Conservation (phyloP, 2,888 invertebrate species). For the Zaprionus lineosus region DNA sequence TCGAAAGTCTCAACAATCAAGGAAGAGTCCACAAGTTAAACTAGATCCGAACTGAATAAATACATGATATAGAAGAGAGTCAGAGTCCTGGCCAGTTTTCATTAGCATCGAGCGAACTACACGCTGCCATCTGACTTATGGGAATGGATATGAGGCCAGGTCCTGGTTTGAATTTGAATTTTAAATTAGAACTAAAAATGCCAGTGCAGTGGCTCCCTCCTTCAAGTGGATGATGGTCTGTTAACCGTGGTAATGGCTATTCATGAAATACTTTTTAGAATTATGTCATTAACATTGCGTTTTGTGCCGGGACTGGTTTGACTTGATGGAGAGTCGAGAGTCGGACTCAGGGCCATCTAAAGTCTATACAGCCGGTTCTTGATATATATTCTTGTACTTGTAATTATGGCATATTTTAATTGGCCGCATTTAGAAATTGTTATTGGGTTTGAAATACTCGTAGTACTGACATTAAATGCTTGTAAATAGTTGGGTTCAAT, state of each 20-base stretch:
- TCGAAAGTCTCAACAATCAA: too few species aligned
- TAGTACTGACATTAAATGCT: conserved; percentile 66
- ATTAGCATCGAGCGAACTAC: conserved; percentile 28
- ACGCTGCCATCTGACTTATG: conserved; percentile 6
- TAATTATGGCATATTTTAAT: conserved; percentile 76
- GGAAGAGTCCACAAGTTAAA: too few species aligned
- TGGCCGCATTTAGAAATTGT: conserved; percentile 53
- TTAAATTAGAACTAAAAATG: conserved; percentile 33
- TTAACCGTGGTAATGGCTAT: conserved; percentile 40
- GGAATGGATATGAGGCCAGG: conserved; percentile 7
- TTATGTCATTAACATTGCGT: conserved; percentile 75
- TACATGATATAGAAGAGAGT: too few species aligned
- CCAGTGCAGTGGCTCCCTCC: conserved; percentile 1
- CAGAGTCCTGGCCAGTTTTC: too few species aligned
- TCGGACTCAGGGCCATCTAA: conserved; percentile 4
- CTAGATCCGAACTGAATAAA: too few species aligned
- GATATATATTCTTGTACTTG: conserved; percentile 15
- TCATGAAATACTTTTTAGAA: conserved; percentile 69
- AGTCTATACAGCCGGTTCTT: conserved; percentile 24
- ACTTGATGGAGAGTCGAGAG: neutral
- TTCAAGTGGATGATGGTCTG: neutral
- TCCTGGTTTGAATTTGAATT: conserved; percentile 35
- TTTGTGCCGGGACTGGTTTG: conserved; percentile 58
- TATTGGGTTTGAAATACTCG: conserved; percentile 39
- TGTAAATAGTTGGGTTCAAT: conserved; percentile 67